Conservation (phyloP, 2,888 invertebrate species). For the Sminthurinus aureus region DNA sequence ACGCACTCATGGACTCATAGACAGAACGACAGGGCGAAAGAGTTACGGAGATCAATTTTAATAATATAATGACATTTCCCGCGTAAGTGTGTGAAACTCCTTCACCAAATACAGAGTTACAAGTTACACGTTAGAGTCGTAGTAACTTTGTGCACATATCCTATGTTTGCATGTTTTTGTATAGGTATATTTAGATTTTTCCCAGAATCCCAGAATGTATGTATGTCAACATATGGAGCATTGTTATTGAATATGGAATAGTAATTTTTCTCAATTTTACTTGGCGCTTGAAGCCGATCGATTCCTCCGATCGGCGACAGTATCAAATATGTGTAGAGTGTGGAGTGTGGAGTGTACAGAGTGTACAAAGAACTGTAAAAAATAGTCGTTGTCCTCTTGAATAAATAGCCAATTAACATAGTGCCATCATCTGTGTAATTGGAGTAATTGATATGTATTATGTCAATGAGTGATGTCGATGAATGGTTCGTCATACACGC, state of each 20-base stretch:
- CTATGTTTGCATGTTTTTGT: not conserved
- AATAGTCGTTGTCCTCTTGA: not conserved
- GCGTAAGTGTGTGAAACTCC: not conserved
- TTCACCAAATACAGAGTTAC: not conserved
- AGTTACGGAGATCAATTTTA: not conserved
- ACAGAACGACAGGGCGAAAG: too few relatives aligned
- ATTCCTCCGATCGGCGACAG: too few relatives aligned
- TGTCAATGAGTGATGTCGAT: conserved; percentile 18
- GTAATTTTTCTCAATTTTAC: not conserved
- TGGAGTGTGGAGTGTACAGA: too few relatives aligned
- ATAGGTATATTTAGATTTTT: not conserved
- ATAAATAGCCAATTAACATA: conserved; percentile 16
- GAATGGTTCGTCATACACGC: not conserved
- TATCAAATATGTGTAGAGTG: too few relatives aligned
- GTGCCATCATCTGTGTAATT: conserved; percentile 36
- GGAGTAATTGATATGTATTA: conserved; percentile 23
- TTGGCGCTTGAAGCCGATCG: too few relatives aligned
- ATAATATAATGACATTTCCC: not conserved
- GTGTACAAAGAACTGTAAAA: not conserved
- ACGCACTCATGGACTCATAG: too few relatives aligned
- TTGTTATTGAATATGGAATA: too few relatives aligned
- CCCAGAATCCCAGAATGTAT: too few relatives aligned
- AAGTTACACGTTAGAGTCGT: not conserved
- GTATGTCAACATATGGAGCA: too few relatives aligned
- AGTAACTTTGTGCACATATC: not conserved